A percentile compares a stretch with the other conserved stretches of the same genome.
Evolutionary conservation across 2,888 invertebrate genomes (phyloP).

Genomic region (Andrena dorsata): DNA sequence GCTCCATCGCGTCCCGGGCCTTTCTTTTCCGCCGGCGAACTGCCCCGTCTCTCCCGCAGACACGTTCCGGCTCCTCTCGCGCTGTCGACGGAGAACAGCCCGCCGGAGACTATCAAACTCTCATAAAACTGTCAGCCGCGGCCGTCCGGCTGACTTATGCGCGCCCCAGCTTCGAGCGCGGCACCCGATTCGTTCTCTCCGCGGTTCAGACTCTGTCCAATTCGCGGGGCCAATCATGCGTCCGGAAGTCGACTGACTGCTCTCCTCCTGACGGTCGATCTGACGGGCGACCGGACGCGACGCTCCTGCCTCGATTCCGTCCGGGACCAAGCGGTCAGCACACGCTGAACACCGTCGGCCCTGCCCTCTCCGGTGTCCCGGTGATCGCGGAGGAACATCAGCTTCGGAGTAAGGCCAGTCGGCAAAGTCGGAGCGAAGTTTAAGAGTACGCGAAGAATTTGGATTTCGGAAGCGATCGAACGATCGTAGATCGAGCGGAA

Average conservation of each 20-base stretch:
- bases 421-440: no score
- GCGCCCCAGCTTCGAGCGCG: conserved; percentile 70
- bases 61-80: conserved; percentile 59
- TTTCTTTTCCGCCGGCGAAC: background rate
- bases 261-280: background rate
- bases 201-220: conserved; percentile 25
- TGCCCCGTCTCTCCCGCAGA: conserved; percentile 40
- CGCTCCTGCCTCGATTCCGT: background rate
- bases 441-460: no score
- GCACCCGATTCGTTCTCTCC: conserved; percentile 48
- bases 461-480: conserved; percentile 1
- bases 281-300: background rate
- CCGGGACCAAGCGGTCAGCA: background rate
- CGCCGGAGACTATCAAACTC: conserved; percentile 84
- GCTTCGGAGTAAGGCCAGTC: no score
- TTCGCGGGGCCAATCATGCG: conserved; percentile 5
- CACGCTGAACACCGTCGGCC: background rate
- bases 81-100: conserved; percentile 72
- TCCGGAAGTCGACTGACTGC: conserved; percentile 1
- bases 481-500: conserved; percentile 33
- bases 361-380: no score
- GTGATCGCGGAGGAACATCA: background rate
- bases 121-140: conserved; percentile 85
- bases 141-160: conserved; percentile 84
- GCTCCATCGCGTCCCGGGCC: conserved; percentile 44